A percentile compares a stretch with the other conserved stretches of the same genome.
These are phyloP conservation scores for Tetragnatha versicolor DNA, from an alignment of 1,140 invertebrate species.

Conservation along the genomic window DNA sequence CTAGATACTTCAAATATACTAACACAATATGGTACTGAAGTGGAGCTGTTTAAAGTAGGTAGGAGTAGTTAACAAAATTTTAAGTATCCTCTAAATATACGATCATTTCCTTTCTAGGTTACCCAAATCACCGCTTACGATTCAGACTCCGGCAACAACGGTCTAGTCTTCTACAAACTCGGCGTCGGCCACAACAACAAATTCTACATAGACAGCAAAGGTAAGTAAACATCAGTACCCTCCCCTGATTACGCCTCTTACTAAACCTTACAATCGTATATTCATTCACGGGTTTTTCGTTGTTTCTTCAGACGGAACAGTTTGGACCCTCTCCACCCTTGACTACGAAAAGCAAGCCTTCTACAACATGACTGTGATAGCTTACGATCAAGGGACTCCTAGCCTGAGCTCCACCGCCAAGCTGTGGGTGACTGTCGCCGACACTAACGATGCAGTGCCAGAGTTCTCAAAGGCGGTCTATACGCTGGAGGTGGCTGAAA, in stretches of 20 bases:
- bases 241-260: no score
- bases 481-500: conserved; percentile 61
- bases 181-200: conserved; percentile 60
- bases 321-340: conserved; percentile 76
- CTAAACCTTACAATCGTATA: no score
- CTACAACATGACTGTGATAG: conserved; percentile 80
- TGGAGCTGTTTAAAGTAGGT: no score
- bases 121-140: conserved; percentile 62
- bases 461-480: conserved; percentile 62
- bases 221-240: conserved; percentile 45
- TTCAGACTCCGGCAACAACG: conserved; percentile 61
- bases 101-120: conserved; percentile 47
- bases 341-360: conserved; percentile 74
- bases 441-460: conserved; percentile 61
- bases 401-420: conserved; percentile 80
- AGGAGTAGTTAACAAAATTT: no score
- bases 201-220: conserved; percentile 60
- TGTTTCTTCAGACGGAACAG: conserved; percentile 70
- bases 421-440: conserved; percentile 65
- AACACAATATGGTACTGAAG: no score
- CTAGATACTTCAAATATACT: no score
- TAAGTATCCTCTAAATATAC: no score
- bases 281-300: no score
- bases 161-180: conserved; percentile 61
- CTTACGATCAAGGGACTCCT: conserved; percentile 82